Evolutionary conservation across 2,888 invertebrate species (phyloP), one percentile per base, ranked within the genome.

Genomic region (Stenolophus ochropezus): DNA sequence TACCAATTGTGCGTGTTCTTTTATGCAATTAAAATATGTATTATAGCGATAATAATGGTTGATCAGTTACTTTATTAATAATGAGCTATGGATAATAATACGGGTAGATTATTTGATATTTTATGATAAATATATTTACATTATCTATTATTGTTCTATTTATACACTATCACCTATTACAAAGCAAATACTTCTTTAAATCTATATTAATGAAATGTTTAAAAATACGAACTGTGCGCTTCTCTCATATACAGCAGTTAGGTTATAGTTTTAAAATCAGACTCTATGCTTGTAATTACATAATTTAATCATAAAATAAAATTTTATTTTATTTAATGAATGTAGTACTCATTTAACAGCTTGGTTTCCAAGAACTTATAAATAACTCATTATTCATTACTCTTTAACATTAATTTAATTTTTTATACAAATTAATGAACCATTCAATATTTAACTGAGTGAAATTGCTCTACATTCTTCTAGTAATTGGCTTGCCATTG

Each of bases 401-500:
- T 3, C 33, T 2, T 8, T n/a, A n/a, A n/a, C n/a, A n/a, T 42
- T 42, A 42, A 0, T 42, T 8, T 6, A 8, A 42, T 1, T 42
- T 42, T 42, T 42, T 42, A 42, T 11, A 42, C 4, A 42, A 42
- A 42, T 42, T 42, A 42, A 42, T 8, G 33, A 42, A 42, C 33
- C 33, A 42, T 42, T 42, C 11, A 42, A 0, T 11, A 42, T 4
- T 42, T 42, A 42, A 42, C 33, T 42, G 8, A 11, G 6, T 42
- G 11, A 42, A 3, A 42, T 42, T 42, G 11, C 8, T 42, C 33
- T 42, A 42, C 14, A 61, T 61, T 61, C 61, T 61, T n/a, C 2
- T 4, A 23, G 25, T 25, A 61, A 61, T 25, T 61, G 21, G 25
- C n/a, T 61, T 25, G 61, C 61, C n/a, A 61, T 61, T 25, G 61